Evolutionary conservation across 2,797 vertebrate species (phyloP).

Genomic region (Graptemys geographica): DNA sequence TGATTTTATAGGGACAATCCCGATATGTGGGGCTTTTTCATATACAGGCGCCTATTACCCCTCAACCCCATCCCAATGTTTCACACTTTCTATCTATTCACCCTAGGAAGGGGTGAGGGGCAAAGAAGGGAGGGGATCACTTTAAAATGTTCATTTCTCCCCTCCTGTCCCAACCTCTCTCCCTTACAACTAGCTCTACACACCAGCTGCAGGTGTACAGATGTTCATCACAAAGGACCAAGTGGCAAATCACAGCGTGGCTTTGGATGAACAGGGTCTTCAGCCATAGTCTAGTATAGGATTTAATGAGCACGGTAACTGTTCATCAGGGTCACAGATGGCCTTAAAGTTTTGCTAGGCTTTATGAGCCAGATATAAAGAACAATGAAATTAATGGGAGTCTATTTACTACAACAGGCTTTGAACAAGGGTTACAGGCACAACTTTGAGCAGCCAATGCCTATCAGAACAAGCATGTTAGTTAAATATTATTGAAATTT

Average conservation of each 20-base stretch:
- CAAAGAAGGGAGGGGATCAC: not conserved
- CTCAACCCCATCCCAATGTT: not conserved
- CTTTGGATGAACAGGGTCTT: not conserved
- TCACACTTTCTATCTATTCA: too few species aligned
- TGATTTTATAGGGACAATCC: not conserved
- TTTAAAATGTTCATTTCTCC: not conserved
- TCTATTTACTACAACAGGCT: not conserved
- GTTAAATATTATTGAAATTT: constrained; percentile 38
- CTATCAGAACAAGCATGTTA: not conserved
- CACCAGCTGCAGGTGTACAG: not conserved
- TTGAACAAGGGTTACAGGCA: not conserved
- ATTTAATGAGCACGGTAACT: not conserved
- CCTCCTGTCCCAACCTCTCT: not conserved
- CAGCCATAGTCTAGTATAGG: not conserved
- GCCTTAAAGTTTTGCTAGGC: not conserved
- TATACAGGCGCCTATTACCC: not conserved
- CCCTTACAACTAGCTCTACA: not conserved
- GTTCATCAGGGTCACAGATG: not conserved
- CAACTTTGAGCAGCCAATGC: not conserved
- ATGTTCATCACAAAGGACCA: not conserved
- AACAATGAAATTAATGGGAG: not conserved
- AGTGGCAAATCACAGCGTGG: not conserved
- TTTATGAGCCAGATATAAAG: not conserved
- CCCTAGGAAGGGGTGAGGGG: not conserved
- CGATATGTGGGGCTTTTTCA: not conserved